Percentiles rank a stretch among this genome's conserved stretches.
Conservation (phyloP, 2,888 invertebrate species). For the Halictus ligatus region DNA sequence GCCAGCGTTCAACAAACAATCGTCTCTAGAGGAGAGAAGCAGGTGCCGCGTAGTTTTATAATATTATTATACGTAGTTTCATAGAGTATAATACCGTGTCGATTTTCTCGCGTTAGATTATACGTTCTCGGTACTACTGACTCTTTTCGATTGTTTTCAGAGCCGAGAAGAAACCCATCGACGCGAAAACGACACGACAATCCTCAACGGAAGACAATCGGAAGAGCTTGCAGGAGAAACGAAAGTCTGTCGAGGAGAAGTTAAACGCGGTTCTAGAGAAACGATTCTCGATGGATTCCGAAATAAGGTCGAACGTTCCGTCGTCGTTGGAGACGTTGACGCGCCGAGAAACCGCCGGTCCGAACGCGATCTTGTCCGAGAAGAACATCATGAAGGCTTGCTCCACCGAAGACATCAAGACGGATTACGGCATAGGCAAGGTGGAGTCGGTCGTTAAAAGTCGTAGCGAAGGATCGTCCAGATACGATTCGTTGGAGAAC, state of each 20-base stretch:
- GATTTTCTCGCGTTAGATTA: background rate
- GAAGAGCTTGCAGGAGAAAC: conserved; percentile 80
- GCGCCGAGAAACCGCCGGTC: conserved; percentile 44
- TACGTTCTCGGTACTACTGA: background rate
- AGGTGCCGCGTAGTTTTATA: conserved; percentile 71
- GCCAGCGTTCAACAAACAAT: conserved; percentile 74
- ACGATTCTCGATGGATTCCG: conserved; percentile 78
- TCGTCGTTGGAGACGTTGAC: conserved; percentile 66
- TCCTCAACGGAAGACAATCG: conserved; percentile 55
- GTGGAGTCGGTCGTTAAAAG: conserved; percentile 72
- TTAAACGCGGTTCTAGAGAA: conserved; percentile 82
- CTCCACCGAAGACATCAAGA: conserved; percentile 79
- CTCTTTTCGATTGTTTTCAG: conserved; percentile 32
- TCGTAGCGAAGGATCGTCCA: conserved; percentile 79
- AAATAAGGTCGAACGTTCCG: conserved; percentile 72
- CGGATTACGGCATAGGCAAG: conserved; percentile 67
- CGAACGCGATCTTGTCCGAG: conserved; percentile 60
- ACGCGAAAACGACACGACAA: conserved; percentile 47
- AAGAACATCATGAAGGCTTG: conserved; percentile 74
- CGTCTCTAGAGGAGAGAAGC: conserved; percentile 77
- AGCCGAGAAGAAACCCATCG: conserved; percentile 43
- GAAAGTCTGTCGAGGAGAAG: conserved; percentile 82
- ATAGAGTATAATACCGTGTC: background rate
- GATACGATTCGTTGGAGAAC: conserved; percentile 80
- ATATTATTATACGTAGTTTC: too few species aligned